These are phyloP conservation scores for Elachura formosa DNA, from an alignment of 2,113 vertebrate genomes.

Conservation along the genomic window DNA sequence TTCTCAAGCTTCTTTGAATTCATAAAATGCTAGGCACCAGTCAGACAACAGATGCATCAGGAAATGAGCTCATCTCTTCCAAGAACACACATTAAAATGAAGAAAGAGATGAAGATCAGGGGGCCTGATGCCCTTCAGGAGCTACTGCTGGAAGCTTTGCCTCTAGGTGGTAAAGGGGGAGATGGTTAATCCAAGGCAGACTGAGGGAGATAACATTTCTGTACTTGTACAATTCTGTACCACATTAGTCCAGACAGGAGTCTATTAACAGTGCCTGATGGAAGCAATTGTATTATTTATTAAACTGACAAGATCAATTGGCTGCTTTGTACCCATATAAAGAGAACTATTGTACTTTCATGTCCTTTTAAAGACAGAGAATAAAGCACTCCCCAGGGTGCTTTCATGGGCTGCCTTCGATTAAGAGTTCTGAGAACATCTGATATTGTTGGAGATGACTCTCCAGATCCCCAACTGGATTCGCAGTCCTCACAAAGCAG, in stretches of 20 bases:
- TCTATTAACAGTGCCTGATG: slow-evolving; percentile 63
- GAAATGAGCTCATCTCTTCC: slow-evolving; percentile 26
- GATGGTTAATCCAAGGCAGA: slow-evolving; percentile 26
- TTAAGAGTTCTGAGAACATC: slow-evolving; percentile 59
- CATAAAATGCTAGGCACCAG: neutral
- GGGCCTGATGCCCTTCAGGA: neutral
- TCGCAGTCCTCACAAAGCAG: slow-evolving; percentile 9
- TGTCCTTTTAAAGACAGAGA: slow-evolving; percentile 61
- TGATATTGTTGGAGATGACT: slow-evolving; percentile 50
- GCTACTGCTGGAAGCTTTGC: neutral
- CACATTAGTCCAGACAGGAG: slow-evolving; percentile 59
- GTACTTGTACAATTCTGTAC: slow-evolving; percentile 48
- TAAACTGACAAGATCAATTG: slow-evolving; percentile 67
- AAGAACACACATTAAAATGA: slow-evolving; percentile 8
- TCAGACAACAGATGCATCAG: neutral
- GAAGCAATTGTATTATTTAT: slow-evolving; percentile 68
- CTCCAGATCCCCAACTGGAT: slow-evolving; percentile 38
- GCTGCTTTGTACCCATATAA: slow-evolving; percentile 43
- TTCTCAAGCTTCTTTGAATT: neutral
- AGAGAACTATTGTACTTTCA: slow-evolving; percentile 59
- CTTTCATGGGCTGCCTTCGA: slow-evolving; percentile 58
- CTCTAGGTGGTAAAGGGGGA: slow-evolving; percentile 14
- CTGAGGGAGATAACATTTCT: neutral
- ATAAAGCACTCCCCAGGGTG: slow-evolving; percentile 54
- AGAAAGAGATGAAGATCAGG: neutral